Conservation (phyloP, 2,113 vertebrate genomes). For the Pongo pygmaeus region DNA sequence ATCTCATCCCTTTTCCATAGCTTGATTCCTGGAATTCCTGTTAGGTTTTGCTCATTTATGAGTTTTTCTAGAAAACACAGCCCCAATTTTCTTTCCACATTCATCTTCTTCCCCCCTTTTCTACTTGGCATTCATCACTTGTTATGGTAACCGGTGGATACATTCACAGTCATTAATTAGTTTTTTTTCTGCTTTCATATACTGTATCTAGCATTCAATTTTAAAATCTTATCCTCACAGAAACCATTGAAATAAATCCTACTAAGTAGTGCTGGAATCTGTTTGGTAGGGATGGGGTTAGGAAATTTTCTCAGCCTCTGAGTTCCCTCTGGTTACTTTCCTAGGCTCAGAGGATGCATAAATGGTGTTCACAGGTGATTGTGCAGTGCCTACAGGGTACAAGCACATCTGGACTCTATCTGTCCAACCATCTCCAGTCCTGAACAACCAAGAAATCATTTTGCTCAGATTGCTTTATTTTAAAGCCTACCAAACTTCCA, state of each 20-base stretch:
- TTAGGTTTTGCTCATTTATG: not conserved
- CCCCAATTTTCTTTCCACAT: not conserved
- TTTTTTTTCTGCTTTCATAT: not conserved
- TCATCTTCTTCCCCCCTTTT: not conserved
- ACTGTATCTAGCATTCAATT: not conserved
- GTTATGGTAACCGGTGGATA: not conserved
- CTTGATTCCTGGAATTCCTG: not conserved
- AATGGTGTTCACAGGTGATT: not conserved
- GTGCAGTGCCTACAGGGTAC: too few relatives aligned
- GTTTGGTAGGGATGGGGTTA: not conserved
- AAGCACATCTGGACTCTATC: not conserved
- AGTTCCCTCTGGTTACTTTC: not conserved
- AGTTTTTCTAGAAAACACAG: not conserved
- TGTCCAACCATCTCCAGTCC: not conserved
- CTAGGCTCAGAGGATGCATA: not conserved
- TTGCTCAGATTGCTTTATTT: constrained; percentile 42
- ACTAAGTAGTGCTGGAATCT: not conserved
- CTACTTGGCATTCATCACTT: not conserved
- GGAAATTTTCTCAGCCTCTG: not conserved
- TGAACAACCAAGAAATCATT: not conserved
- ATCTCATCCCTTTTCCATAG: not conserved
- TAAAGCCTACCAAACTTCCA: constrained; percentile 2
- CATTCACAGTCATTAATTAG: not conserved
- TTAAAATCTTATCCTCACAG: not conserved
- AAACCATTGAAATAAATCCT: not conserved